These are phyloP conservation scores for Hirtodrosophila duncani DNA, from an alignment of 2,888 invertebrate species.

Conservation along the genomic window DNA sequence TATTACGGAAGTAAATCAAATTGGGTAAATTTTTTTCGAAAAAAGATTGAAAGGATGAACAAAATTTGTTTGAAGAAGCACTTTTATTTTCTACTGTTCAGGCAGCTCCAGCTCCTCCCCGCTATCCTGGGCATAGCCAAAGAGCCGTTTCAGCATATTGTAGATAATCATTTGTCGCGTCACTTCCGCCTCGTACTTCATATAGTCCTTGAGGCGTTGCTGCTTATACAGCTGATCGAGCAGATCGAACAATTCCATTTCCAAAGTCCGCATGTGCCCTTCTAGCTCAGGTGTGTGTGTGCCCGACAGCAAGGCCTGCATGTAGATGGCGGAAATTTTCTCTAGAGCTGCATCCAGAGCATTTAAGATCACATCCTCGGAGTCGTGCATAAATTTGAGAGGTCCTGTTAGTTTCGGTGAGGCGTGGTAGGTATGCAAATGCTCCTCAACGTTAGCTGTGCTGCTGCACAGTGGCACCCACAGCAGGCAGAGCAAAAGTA, in stretches of 20 bases:
- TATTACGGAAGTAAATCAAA: conserved; percentile 58
- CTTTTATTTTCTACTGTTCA: conserved; percentile 3
- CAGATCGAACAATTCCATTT: conserved; percentile 67
- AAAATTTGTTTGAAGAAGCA: conserved; percentile 47
- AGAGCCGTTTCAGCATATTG: conserved; percentile 71
- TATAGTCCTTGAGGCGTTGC: conserved; percentile 68
- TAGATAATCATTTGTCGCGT: conserved; percentile 74
- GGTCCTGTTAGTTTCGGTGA: conserved; percentile 60
- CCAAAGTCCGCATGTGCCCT: conserved; percentile 54
- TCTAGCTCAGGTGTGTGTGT: conserved; percentile 69
- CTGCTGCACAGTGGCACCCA: conserved; percentile 9
- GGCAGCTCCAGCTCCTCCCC: conserved; percentile 19
- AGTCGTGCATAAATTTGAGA: conserved; percentile 30
- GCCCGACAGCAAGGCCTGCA: conserved; percentile 70
- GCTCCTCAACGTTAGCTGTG: conserved; percentile 3
- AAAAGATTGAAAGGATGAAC: conserved; percentile 15
- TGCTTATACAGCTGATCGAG: conserved; percentile 65
- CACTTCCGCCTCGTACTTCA: conserved; percentile 73
- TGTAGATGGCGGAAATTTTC: conserved; percentile 66
- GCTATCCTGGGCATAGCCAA: conserved; percentile 62
- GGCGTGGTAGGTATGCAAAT: conserved; percentile 38
- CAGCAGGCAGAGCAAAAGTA: conserved; percentile 5
- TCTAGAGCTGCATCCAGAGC: conserved; percentile 59
- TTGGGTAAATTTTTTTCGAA: conserved; percentile 9
- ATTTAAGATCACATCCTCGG: conserved; percentile 51